Conservation (phyloP, 2,113 vertebrate species). For the Benitochromis conjunctus region DNA sequence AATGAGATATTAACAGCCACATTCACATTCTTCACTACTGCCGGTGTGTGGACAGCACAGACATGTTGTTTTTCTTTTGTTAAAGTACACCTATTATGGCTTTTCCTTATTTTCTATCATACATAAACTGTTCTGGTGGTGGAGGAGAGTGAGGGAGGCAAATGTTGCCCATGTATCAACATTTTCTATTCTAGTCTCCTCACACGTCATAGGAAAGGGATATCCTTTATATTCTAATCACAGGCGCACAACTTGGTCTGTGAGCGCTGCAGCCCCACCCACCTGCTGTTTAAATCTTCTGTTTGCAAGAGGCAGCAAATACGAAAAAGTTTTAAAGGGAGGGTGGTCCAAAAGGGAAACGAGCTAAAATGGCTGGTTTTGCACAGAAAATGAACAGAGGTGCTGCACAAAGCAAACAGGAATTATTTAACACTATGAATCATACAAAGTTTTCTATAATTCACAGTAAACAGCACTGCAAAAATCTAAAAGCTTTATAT, state of each 20-base stretch:
- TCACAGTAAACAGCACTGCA: neutral
- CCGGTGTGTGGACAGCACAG: neutral
- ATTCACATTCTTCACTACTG: neutral
- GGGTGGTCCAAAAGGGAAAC: neutral
- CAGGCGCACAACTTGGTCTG: neutral
- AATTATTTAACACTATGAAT: neutral
- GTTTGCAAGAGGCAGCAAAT: neutral
- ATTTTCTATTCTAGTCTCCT: neutral
- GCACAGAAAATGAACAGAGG: neutral
- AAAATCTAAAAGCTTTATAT: neutral
- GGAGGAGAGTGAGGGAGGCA: neutral
- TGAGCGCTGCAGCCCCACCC: neutral
- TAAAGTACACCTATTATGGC: neutral
- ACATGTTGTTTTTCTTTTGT: neutral
- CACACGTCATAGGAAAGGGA: neutral
- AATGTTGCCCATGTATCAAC: neutral
- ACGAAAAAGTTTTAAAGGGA: neutral
- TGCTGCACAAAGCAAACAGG: neutral
- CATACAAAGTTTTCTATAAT: neutral
- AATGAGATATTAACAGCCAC: neutral
- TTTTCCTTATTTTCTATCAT: neutral
- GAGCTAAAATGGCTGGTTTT: neutral
- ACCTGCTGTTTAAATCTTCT: neutral
- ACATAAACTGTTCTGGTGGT: neutral
- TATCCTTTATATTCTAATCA: neutral